phyloP scores from a whole-genome alignment of 2,797 vertebrate genomes.

The Spheniscus humboldti region DNA sequence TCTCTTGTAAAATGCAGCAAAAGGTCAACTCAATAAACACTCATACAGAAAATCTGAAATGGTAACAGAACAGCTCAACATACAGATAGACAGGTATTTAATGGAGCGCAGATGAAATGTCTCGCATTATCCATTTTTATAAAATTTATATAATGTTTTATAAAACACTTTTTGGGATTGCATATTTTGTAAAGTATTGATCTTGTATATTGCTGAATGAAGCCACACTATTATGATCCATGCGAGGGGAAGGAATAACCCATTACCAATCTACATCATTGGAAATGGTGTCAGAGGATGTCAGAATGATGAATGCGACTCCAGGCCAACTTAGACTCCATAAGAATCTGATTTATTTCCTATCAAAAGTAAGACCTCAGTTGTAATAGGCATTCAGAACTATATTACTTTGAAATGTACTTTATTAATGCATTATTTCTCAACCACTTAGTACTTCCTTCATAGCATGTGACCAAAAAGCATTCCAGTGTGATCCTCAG shows the following conservation, averaged over 20 bases:
- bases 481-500: background rate
- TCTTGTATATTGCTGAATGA: background rate
- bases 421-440: background rate
- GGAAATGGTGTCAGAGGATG: background rate
- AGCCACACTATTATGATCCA: background rate
- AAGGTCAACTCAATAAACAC: background rate
- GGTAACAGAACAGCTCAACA: background rate
- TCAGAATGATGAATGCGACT: background rate
- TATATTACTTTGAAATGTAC: background rate
- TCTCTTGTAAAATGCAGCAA: background rate
- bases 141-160: background rate
- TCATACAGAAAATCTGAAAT: background rate
- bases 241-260: background rate
- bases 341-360: slow-evolving; percentile 2
- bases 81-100: background rate
- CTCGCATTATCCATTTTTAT: background rate
- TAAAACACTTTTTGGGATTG: background rate
- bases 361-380: background rate
- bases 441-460: background rate
- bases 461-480: background rate
- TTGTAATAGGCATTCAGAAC: background rate
- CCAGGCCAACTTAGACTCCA: background rate
- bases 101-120: background rate
- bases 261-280: background rate
- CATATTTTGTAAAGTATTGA: background rate